phyloP scores from a whole-genome alignment of 2,797 vertebrate genomes.

The Cygnus olor region DNA sequence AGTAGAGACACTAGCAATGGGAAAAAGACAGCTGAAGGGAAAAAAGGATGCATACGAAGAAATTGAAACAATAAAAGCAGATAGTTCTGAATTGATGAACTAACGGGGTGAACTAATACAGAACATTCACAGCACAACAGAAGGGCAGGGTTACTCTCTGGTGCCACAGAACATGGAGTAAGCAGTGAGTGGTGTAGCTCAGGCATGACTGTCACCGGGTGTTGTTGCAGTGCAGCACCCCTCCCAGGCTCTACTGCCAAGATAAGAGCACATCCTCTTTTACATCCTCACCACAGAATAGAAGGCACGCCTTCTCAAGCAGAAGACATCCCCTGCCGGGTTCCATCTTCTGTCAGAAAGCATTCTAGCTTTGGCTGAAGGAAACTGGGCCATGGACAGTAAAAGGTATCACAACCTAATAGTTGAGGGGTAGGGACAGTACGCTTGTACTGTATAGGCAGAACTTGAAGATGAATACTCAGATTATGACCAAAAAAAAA shows the following conservation, averaged over 20 bases:
- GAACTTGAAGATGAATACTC: not conserved
- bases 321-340: not conserved
- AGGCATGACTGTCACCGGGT: fast-evolving
- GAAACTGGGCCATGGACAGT: not conserved
- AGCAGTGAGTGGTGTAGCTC: not conserved
- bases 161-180: not conserved
- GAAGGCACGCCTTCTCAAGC: not conserved
- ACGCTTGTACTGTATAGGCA: not conserved
- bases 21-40: not conserved
- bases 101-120: not conserved
- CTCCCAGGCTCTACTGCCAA: not conserved
- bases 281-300: not conserved
- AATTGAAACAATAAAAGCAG: not conserved
- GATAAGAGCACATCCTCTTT: not conserved
- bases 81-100: not conserved
- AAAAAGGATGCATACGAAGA: not conserved
- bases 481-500: not conserved
- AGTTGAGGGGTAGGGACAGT: not conserved
- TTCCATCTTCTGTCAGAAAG: not conserved
- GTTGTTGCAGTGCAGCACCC: not conserved
- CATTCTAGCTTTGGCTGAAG: not conserved
- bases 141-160: not conserved
- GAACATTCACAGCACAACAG: not conserved
- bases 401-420: not conserved
- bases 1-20: not conserved